Conservation (phyloP, 1,140 invertebrate species). For the Lasioglossum albipes region DNA sequence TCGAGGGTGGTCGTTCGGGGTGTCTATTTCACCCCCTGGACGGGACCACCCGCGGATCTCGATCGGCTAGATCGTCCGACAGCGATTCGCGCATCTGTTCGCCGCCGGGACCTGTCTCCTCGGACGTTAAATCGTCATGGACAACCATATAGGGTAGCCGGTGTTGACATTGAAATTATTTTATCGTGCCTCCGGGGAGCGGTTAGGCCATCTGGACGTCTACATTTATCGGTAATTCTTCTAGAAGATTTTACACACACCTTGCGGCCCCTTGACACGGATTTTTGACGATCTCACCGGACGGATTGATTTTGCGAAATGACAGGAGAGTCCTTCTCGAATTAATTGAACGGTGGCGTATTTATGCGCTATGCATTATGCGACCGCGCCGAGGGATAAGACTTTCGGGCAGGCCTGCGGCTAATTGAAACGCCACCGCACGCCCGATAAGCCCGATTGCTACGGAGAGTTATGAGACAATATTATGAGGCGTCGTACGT, state of each 20-base stretch:
- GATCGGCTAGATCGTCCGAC: slow-evolving; percentile 10
- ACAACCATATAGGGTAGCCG: background rate
- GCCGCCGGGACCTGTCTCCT: background rate
- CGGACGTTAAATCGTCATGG: slow-evolving; percentile 9
- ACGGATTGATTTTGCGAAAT: too few relatives aligned
- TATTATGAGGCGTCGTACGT: slow-evolving; percentile 70
- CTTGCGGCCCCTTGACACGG: too few relatives aligned
- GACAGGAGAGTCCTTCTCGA: background rate
- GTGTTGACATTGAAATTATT: slow-evolving; percentile 33
- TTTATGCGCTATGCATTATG: slow-evolving; percentile 66
- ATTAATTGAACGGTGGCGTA: slow-evolving; percentile 62
- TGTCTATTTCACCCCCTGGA: slow-evolving; percentile 16
- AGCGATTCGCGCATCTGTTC: background rate
- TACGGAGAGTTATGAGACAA: slow-evolving; percentile 69
- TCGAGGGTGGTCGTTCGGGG: slow-evolving; percentile 29
- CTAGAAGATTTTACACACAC: background rate
- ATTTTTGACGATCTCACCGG: too few relatives aligned
- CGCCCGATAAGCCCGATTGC: slow-evolving; percentile 63
- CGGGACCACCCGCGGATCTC: slow-evolving; percentile 9
- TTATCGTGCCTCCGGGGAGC: slow-evolving; percentile 26
- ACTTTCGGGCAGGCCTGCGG: slow-evolving; percentile 60
- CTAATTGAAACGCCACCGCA: slow-evolving; percentile 67
- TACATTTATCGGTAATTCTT: background rate
- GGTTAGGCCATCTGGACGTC: slow-evolving; percentile 19
- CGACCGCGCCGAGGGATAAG: slow-evolving; percentile 62